Evolutionary conservation across 2,113 vertebrate species (phyloP).

Genomic region (Stictonetta naevosa): DNA sequence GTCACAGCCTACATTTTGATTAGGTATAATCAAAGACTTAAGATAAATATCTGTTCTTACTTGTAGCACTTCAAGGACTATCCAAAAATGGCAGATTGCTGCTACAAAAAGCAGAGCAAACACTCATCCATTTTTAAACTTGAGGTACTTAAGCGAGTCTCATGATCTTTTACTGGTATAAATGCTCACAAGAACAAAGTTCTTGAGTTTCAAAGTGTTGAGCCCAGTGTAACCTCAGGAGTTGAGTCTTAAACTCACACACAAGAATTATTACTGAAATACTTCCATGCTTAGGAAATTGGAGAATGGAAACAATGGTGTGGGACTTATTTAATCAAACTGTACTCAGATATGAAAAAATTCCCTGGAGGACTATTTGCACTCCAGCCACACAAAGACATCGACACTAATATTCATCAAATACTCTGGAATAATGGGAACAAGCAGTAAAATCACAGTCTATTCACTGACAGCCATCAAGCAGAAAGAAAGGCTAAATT

Average conservation of each 20-base stretch:
- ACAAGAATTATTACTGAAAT: not conserved
- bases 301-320: not conserved
- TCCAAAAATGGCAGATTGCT: not conserved
- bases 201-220: not conserved
- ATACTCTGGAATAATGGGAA: not conserved
- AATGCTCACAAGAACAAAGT: not conserved
- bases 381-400: conserved; percentile 6
- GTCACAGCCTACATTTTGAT: not conserved
- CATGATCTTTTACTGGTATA: not conserved
- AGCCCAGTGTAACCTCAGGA: not conserved
- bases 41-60: not conserved
- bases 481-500: not conserved
- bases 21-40: not conserved
- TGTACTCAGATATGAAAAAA: not conserved
- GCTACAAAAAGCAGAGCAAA: not conserved
- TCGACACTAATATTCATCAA: conserved; percentile 24
- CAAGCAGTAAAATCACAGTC: conserved; percentile 24
- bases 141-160: not conserved
- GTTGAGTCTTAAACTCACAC: not conserved
- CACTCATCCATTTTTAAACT: not conserved
- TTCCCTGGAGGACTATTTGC: not conserved
- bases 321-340: not conserved
- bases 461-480: not conserved
- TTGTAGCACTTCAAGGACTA: not conserved
- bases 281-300: not conserved